phyloP scores from a whole-genome alignment of 2,797 vertebrate genomes.

The Paguma larvata region DNA sequence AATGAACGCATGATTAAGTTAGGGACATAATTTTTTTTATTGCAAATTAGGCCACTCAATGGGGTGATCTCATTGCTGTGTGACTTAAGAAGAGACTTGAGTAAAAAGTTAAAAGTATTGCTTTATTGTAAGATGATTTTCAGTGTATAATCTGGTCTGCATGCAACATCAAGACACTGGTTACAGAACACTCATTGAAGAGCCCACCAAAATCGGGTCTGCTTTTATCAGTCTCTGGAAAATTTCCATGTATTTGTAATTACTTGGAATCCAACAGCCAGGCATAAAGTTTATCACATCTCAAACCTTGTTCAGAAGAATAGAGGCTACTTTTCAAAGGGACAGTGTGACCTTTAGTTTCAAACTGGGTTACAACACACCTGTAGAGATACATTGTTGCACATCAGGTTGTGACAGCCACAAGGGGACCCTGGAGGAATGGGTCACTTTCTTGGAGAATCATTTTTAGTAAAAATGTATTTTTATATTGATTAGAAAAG shows the following conservation, averaged over 20 bases:
- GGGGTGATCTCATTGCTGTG: not conserved
- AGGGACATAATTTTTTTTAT: not conserved
- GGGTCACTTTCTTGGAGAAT: not conserved
- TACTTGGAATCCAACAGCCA: not conserved
- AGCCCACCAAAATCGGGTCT: not conserved
- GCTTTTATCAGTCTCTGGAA: not conserved
- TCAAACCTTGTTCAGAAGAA: not conserved
- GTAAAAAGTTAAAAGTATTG: not conserved
- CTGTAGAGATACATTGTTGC: not conserved
- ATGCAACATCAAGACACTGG: not conserved
- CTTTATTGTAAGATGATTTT: not conserved
- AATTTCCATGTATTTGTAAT: not conserved
- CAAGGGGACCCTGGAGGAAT: not conserved
- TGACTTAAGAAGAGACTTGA: not conserved
- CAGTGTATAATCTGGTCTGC: not conserved
- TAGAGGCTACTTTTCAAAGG: not conserved
- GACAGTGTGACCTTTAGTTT: not conserved
- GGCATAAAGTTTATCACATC: not conserved
- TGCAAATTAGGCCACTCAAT: not conserved
- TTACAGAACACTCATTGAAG: not conserved
- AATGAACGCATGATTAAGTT: not conserved
- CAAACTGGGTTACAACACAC: not conserved
- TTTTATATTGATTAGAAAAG: constrained; percentile 62
- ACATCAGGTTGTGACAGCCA: not conserved
- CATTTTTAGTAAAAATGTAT: not conserved